Evolutionary conservation across 2,113 vertebrate genomes (phyloP).

Genomic region (Hiodon tergisus): DNA sequence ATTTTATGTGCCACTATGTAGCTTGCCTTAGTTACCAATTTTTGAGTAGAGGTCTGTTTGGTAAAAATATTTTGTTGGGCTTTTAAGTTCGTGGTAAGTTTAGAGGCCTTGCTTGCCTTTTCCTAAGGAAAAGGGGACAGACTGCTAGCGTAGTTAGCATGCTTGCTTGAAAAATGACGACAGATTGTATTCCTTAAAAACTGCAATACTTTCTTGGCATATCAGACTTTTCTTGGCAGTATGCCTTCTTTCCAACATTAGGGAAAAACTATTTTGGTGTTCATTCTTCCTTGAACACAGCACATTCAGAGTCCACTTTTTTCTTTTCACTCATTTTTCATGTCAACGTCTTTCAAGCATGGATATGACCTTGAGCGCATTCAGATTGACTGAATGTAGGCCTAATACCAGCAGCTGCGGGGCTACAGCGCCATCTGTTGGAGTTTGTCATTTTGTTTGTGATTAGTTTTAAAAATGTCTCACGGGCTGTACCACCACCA

Average conservation of each 20-base stretch:
- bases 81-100: background rate
- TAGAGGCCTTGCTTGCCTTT: background rate
- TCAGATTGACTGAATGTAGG: no score
- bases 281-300: no score
- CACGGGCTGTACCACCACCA: no score
- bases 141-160: constrained; percentile 9
- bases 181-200: background rate
- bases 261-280: no score
- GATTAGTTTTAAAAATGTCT: no score
- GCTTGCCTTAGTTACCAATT: background rate
- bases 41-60: background rate
- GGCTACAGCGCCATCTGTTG: no score
- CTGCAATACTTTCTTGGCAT: background rate
- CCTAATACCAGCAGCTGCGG: no score
- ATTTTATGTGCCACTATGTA: constrained; percentile 2
- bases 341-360: no score
- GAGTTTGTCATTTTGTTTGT: no score
- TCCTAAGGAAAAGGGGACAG: background rate
- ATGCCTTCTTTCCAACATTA: background rate
- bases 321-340: background rate
- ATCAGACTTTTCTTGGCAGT: background rate
- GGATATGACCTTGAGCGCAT: no score
- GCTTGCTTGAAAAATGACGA: background rate
- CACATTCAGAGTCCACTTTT: no score
- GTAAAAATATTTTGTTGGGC: background rate